These are phyloP conservation scores for Oxyura jamaicensis DNA, from an alignment of 2,113 vertebrate genomes.

Conservation along the genomic window DNA sequence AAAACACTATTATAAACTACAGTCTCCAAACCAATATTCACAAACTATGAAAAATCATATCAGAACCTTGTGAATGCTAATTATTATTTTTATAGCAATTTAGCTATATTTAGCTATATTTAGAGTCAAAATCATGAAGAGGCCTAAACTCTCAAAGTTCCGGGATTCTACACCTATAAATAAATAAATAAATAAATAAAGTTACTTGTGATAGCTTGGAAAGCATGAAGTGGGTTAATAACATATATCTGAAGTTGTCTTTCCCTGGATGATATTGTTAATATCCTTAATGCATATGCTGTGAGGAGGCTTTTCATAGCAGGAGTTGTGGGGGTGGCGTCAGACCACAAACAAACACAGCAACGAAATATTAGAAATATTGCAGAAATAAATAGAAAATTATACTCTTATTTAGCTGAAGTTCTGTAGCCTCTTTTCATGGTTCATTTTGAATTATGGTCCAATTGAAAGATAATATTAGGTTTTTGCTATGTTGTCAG, in stretches of 20 bases:
- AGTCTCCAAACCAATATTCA: not conserved
- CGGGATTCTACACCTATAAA: not conserved
- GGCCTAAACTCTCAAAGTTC: not conserved
- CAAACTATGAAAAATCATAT: not conserved
- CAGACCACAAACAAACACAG: not conserved
- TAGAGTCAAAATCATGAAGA: not conserved
- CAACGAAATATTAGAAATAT: conserved; percentile 6
- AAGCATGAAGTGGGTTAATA: not conserved
- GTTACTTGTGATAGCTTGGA: not conserved
- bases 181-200: too few species aligned
- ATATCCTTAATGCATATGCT: not conserved
- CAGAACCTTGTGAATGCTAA: not conserved
- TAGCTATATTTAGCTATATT: too few species aligned
- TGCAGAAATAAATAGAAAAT: conserved; percentile 32
- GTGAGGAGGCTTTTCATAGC: not conserved
- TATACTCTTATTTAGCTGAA: not conserved
- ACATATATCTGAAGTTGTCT: not conserved
- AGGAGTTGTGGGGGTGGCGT: not conserved
- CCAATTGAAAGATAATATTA: conserved; percentile 59
- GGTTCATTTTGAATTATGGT: conserved; percentile 48
- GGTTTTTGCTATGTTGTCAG: conserved; percentile 29
- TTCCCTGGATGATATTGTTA: not conserved
- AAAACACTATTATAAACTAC: not conserved
- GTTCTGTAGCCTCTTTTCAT: conserved; percentile 25
- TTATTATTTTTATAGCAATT: not conserved